A percentile compares a stretch with the other conserved stretches of the same genome.
Conservation (phyloP, 2,113 vertebrate genomes). For the Meleagris gallopavo region DNA sequence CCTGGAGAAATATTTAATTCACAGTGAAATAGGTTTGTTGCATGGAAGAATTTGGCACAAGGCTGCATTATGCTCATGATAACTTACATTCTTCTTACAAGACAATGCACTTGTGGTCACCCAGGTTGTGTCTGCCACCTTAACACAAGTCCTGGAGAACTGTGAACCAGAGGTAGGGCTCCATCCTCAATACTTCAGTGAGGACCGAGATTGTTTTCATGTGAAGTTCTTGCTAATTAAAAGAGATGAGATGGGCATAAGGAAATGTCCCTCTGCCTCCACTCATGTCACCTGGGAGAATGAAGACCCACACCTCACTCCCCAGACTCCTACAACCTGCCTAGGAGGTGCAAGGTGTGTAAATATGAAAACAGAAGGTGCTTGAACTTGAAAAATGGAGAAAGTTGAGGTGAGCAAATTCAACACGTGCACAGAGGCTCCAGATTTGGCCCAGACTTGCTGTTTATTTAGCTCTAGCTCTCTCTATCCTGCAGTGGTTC, state of each 20-base stretch:
- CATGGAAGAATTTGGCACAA: neutral
- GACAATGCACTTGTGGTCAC: no score
- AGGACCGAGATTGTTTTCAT: no score
- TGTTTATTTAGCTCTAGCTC: neutral
- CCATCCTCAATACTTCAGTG: fast-evolving
- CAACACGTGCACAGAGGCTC: neutral
- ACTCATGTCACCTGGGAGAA: neutral
- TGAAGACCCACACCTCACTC: neutral
- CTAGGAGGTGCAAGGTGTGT: fast-evolving
- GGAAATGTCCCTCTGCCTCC: neutral
- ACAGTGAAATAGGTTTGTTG: neutral
- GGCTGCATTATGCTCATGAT: neutral
- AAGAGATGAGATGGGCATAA: neutral
- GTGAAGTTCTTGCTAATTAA: neutral
- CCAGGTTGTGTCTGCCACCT: neutral
- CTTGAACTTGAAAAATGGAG: fast-evolving
- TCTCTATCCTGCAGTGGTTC: neutral
- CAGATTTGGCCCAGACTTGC: neutral
- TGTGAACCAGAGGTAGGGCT: neutral
- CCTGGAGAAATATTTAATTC: neutral
- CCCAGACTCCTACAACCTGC: neutral
- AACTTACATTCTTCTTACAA: neutral
- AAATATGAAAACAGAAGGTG: neutral
- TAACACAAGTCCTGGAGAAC: neutral
- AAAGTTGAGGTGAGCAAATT: neutral